Base-by-base conservation (phyloP, 2,113 vertebrate species). In the Emydocephalus ijimae region DNA sequence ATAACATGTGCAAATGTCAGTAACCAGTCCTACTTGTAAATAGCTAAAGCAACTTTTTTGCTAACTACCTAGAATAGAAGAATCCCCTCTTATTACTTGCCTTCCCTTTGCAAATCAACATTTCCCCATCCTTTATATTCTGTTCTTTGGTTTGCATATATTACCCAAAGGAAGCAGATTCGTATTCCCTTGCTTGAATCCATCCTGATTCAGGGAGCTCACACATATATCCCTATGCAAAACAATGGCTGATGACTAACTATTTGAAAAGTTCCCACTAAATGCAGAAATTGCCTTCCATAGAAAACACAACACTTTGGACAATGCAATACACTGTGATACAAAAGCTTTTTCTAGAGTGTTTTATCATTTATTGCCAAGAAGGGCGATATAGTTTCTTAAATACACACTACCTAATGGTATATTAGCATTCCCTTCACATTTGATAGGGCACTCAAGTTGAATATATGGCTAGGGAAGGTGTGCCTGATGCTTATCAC, bases 51-150 rank as follows among this genome's bases (percentile, higher is more conserved):
- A 64, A 29, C 61, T 64, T 64, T 64, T 29, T 64, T 64, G 26
- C 29, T 12, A 12, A 12, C 11, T 12, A n/a, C 26, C 26, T 14
- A 64, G 61, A 29, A 29, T 64, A 64, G 3, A 64, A 64, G 61
- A 29, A 64, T 29, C 4, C 29, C 11, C 61, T 26, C 26, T 24
- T 1, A 12, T 29, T 14, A 29, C 26, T 64, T 64, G 61, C 26
- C 57, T 59, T 59, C 57, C 24, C 52, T 92, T 94, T 94, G 87
- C 45, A 85, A 85, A 89, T 61, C 90, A 86, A 59, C n/a, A 85
- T 74, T 88, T 59, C 14, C 14, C 8, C 3, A 2, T 11, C 29
- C 48, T 61, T 91, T 21, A 9, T 55, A 43, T 11, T 85, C 45
- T 86, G 56, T n/a, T 85, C 64, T 29, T 81, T 59, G 34, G 7